Evolutionary conservation across 2,888 invertebrate species (phyloP).

Genomic region (Sylvicola fuscatus): DNA sequence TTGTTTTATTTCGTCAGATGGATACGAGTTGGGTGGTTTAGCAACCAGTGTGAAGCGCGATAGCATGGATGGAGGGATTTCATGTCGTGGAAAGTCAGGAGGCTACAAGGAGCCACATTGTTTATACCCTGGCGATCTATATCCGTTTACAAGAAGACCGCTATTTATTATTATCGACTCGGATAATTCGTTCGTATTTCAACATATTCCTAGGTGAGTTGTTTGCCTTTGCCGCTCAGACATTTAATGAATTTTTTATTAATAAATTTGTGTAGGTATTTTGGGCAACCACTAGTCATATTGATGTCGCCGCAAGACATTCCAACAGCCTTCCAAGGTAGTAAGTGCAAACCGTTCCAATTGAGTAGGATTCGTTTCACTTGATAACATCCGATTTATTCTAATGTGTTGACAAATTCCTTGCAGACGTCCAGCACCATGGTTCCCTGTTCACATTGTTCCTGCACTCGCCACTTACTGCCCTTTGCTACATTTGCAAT

Average conservation of each 20-base stretch:
- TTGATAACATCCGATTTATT: background rate
- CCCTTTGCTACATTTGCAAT: constrained; percentile 80
- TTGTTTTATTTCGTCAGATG: constrained; percentile 36
- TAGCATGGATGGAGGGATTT: constrained; percentile 25
- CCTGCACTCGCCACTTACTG: constrained; percentile 83
- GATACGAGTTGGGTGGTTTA: constrained; percentile 81
- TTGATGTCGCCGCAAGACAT: constrained; percentile 86
- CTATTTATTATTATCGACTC: constrained; percentile 88
- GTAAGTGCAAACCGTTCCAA: too few relatives aligned
- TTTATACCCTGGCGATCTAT: constrained; percentile 83
- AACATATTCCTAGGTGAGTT: constrained; percentile 64
- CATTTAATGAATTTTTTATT: background rate
- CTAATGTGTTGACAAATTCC: constrained; percentile 1
- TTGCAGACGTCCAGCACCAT: constrained; percentile 51
- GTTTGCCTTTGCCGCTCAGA: too few relatives aligned
- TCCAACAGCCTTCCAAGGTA: constrained; percentile 66
- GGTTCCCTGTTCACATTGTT: constrained; percentile 90
- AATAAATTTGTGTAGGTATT: constrained; percentile 32
- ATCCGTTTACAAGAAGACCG: constrained; percentile 81
- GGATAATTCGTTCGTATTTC: constrained; percentile 83
- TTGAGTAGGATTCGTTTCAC: background rate
- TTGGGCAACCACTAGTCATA: constrained; percentile 83
- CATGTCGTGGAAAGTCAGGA: constrained; percentile 23
- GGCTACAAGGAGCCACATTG: constrained; percentile 46
- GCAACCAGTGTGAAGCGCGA: constrained; percentile 75